phyloP scores from a whole-genome alignment of 2,888 invertebrate species.

The Rotaria macrura region DNA sequence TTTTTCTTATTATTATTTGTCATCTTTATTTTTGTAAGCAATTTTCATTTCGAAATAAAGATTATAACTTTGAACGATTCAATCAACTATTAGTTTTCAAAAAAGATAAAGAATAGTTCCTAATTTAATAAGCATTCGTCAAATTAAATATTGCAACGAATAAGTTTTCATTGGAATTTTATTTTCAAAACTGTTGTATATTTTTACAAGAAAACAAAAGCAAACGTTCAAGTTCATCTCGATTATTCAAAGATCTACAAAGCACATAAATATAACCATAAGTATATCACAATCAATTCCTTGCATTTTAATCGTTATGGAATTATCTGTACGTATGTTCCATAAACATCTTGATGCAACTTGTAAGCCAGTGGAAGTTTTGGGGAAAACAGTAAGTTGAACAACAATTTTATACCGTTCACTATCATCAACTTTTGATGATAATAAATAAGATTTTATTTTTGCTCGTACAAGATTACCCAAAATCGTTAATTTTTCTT shows the following conservation, averaged over 20 bases:
- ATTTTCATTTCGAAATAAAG: too few species aligned
- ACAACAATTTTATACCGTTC: neutral
- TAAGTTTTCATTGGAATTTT: too few species aligned
- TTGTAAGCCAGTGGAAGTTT: neutral
- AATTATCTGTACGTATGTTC: neutral
- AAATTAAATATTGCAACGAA: too few species aligned
- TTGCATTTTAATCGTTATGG: neutral
- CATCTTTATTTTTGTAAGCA: too few species aligned
- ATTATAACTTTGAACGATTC: too few species aligned
- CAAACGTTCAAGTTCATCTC: too few species aligned
- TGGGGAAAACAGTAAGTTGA: neutral
- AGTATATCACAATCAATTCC: neutral
- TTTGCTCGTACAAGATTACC: neutral
- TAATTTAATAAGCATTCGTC: too few species aligned
- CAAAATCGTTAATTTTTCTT: neutral
- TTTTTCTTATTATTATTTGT: too few species aligned
- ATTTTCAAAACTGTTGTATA: too few species aligned
- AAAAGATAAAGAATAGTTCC: too few species aligned
- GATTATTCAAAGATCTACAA: neutral
- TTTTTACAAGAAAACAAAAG: too few species aligned
- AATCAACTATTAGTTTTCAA: too few species aligned
- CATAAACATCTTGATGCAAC: neutral
- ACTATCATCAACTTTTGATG: neutral
- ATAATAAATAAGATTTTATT: neutral
- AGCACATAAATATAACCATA: neutral